Conservation (phyloP, 2,888 invertebrate species). For the Mechanitis messenoides region DNA sequence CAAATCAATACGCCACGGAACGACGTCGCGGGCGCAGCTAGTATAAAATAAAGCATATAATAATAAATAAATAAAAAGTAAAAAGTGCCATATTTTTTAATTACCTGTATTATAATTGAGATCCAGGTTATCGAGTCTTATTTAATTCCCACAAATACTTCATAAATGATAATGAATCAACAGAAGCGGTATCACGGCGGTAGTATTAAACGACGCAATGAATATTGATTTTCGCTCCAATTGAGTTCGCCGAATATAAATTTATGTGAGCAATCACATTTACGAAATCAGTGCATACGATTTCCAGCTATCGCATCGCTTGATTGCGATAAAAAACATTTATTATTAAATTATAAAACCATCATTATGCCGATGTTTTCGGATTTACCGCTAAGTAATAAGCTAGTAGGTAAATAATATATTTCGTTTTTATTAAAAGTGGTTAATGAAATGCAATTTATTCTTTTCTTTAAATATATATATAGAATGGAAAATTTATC, state of each 20-base stretch:
- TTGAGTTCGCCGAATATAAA: conserved; percentile 48
- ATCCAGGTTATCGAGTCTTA: conserved; percentile 8
- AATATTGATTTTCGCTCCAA: conserved; percentile 61
- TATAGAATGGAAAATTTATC: too few species aligned
- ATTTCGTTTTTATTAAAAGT: background rate
- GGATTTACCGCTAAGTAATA: background rate
- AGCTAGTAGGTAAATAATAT: background rate
- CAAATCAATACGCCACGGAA: too few species aligned
- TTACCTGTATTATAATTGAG: background rate
- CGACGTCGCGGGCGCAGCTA: too few species aligned
- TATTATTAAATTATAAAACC: conserved; percentile 14
- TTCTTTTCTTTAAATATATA: too few species aligned
- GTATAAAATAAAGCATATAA: too few species aligned
- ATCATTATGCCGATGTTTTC: background rate
- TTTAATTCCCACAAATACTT: conserved; percentile 27
- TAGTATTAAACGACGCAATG: conserved; percentile 53
- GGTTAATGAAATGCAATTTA: too few species aligned
- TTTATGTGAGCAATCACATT: conserved; percentile 37
- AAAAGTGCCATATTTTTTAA: background rate
- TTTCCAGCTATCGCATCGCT: conserved; percentile 10
- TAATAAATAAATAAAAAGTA: too few species aligned
- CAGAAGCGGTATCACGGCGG: conserved; percentile 51
- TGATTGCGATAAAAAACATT: conserved; percentile 16
- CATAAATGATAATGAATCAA: conserved; percentile 57
- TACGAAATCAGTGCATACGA: conserved; percentile 26